A percentile compares a stretch with the other conserved stretches of the same genome.
phyloP scores from a whole-genome alignment of 1,140 invertebrate genomes.

The Eurosta solidaginis region DNA sequence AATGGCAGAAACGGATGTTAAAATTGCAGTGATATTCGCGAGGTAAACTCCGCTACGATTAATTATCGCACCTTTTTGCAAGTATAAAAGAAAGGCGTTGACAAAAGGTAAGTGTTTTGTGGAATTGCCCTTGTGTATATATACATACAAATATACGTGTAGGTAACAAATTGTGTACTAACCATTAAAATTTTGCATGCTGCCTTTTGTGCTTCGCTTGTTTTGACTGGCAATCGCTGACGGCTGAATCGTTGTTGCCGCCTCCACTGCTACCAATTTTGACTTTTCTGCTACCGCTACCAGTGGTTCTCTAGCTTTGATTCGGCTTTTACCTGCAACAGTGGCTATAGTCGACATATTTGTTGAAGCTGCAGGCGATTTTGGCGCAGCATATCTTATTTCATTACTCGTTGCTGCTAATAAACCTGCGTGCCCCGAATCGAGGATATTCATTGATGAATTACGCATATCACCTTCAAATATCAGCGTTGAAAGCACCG shows the following conservation, averaged over 20 bases:
- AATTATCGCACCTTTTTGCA: too few relatives aligned
- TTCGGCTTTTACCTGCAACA: neutral
- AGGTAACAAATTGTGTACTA: neutral
- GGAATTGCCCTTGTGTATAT: too few relatives aligned
- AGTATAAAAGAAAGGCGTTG: too few relatives aligned
- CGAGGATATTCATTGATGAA: constrained; percentile 18
- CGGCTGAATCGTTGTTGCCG: constrained; percentile 14
- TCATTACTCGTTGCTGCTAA: neutral
- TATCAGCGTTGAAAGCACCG: neutral
- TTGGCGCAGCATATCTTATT: neutral
- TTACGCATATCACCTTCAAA: neutral
- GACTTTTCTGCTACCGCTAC: neutral
- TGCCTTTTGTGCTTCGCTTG: neutral
- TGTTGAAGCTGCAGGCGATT: constrained; percentile 13
- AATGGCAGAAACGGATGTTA: too few relatives aligned
- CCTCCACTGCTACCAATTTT: constrained; percentile 15
- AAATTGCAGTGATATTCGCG: too few relatives aligned
- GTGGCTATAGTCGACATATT: neutral
- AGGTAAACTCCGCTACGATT: too few relatives aligned
- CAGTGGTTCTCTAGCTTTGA: neutral
- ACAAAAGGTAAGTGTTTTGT: too few relatives aligned
- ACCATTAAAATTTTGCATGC: constrained; percentile 2
- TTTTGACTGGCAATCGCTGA: constrained; percentile 11
- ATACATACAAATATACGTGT: neutral
- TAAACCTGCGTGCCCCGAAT: neutral